Base-by-base conservation (phyloP, 2,797 vertebrate species). In the Octomys mimax region DNA sequence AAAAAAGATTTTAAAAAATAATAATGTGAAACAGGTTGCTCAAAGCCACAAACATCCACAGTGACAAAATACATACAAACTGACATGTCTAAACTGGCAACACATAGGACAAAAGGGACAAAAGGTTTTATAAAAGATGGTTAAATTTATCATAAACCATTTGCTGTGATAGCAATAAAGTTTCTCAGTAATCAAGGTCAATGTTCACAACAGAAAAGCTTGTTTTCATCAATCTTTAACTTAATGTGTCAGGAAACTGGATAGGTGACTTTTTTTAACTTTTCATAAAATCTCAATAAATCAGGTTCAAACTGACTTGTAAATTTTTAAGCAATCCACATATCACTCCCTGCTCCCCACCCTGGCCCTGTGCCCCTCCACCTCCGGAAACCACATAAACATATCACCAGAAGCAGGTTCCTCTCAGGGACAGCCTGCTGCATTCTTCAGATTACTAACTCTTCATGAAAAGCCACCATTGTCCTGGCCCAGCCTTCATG, bases 231-330 rank as follows among this genome's bases (percentile, higher is more conserved):
- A 91, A 94, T 97, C 94, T 98, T 97, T 94, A 98, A 95, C 89
- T 81, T 95, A 88, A 96, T 83, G 83, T 92, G 92, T 95, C 94
- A 89, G 88, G 92, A 94, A 97, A 97, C 95, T n/a, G 94, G 75
- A 95, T 88, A 93, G 93, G 93, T 87, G 91, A 93, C 84, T 87
- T 96, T 95, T 78, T 95, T 39, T 42, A 82, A 90, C 92, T 97
- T 97, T 97, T 96, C 96, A 97, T 97, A 96, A 98, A 96, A n/a
- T 95, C 68, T 95, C 96, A 83, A 96, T 97, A 98, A 97, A 97
- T 97, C 97, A 97, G 62, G 70, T 94, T 95, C 85, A 88, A 84
- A 91, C 90, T 79, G 92, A 95, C 96, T 96, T 95, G 96, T 96
- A 96, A 97, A 92, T 96, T 97, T 97, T 91, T 91, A 92, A 89